Evolutionary conservation across 1,140 invertebrate species (phyloP), one percentile per base, ranked within the genome.

Genomic region (Geopemphigus sp.): DNA sequence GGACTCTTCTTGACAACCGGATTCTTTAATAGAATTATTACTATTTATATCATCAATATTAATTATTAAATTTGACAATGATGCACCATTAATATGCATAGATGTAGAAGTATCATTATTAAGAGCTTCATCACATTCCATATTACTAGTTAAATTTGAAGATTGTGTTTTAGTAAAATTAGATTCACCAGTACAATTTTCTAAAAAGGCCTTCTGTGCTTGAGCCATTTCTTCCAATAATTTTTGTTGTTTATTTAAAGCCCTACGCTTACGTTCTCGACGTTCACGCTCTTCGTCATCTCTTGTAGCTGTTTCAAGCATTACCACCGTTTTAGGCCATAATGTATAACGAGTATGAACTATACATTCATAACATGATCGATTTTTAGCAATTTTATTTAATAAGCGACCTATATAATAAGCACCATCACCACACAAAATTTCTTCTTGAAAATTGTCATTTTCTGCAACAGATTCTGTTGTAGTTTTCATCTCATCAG

Each of bases 81-180:
- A 26, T 19, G 68, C 26, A 53, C 24, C 24, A 70, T 10, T 53
- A 53, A 5, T 29, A 54, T 39, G 32, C 8, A 10, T 11, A 3
- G 26, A 1, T 29, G 68, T 54, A n/a, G 66, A 26, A 26, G 50
- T n/a, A 1, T 72, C 47, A 0, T 29, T 10, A 45, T 5, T 32
- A 14, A n/a, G 1, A 29, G n/a, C 47, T 85, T 96, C 98, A 85
- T 95, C 93, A 84, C 90, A 90, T 85, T 90, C 90, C 84, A 87
- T 91, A 83, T 86, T 83, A 53, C 87, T 81, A n/a, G 81, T 57
- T 12, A n/a, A n/a, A 17, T 15, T 47, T 50, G 50, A 24, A 19
- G 57, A 29, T 78, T 47, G 19, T 10, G 57, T 26, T 19, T 59
- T 39, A 6, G 57, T 24, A 78, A 39, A 45, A 24, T 78, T 39